These are phyloP conservation scores for Lasioglossum lativentre DNA, from an alignment of 2,888 invertebrate species.

Conservation along the genomic window DNA sequence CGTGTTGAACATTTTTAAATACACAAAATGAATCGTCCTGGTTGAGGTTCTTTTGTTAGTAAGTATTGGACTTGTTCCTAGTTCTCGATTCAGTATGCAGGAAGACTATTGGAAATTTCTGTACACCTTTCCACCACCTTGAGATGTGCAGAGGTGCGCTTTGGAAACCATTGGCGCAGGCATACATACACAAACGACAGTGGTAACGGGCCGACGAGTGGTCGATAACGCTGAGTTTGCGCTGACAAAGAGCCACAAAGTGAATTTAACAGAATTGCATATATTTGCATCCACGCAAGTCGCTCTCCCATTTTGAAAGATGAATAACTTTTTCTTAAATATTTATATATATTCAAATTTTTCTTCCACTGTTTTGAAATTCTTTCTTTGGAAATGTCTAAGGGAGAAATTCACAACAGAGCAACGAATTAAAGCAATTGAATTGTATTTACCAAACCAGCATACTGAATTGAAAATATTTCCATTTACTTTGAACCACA, in stretches of 20 bases:
- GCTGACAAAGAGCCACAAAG: conserved; percentile 72
- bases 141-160: conserved; percentile 44
- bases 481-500: too few relatives aligned
- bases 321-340: too few relatives aligned
- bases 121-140: neutral
- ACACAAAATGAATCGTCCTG: neutral
- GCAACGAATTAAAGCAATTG: too few relatives aligned
- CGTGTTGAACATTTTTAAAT: too few relatives aligned
- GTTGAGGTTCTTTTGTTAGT: neutral
- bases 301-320: too few relatives aligned
- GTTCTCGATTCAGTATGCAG: neutral
- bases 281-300: neutral
- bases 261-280: conserved; percentile 38
- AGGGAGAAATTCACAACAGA: too few relatives aligned
- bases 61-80: neutral
- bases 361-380: too few relatives aligned
- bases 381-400: too few relatives aligned
- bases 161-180: conserved; percentile 54
- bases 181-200: conserved; percentile 53
- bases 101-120: too few relatives aligned
- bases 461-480: too few relatives aligned
- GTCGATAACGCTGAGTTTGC: conserved; percentile 83
- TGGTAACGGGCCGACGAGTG: conserved; percentile 59
- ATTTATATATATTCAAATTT: neutral
- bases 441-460: too few relatives aligned